A percentile compares a stretch with the other conserved stretches of the same genome.
Evolutionary conservation across 1,140 invertebrate species (phyloP).

Genomic region (Telenomus remus): DNA sequence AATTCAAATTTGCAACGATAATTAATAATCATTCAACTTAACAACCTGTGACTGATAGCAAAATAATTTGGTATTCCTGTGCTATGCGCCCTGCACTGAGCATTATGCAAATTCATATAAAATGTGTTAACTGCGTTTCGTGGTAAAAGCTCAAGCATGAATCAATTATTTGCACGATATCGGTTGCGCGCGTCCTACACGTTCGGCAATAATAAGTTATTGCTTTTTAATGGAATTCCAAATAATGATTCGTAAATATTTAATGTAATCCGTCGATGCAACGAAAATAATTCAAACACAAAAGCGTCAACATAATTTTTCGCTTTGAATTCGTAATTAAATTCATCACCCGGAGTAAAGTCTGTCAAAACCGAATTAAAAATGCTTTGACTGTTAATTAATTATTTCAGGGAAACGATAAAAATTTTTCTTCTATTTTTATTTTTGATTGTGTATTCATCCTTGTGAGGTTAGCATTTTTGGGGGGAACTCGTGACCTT

Average conservation of each 20-base stretch:
- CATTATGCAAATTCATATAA: slow-evolving; percentile 44
- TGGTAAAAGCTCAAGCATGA: slow-evolving; percentile 32
- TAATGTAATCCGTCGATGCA: background rate
- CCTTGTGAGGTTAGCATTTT: slow-evolving; percentile 4
- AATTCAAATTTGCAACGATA: slow-evolving; percentile 26
- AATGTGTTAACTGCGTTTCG: slow-evolving; percentile 42
- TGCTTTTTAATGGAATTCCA: slow-evolving; percentile 28
- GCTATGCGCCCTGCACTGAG: slow-evolving; percentile 15
- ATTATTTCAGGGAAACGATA: too few species aligned
- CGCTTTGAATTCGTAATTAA: too few species aligned
- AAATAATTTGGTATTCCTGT: slow-evolving; percentile 27
- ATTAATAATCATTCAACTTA: slow-evolving; percentile 23
- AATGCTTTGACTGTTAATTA: too few species aligned
- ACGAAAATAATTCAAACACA: background rate
- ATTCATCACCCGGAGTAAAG: too few species aligned
- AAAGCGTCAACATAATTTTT: background rate
- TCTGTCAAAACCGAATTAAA: too few species aligned
- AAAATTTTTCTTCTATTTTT: too few species aligned
- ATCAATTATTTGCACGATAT: slow-evolving; percentile 38
- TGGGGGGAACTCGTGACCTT: slow-evolving; percentile 56
- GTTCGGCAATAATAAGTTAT: slow-evolving; percentile 20
- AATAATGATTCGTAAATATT: slow-evolving; percentile 19
- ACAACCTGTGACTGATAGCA: slow-evolving; percentile 28
- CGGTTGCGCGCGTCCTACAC: slow-evolving; percentile 17
- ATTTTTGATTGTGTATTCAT: too few species aligned